Base-by-base conservation (phyloP, 2,797 vertebrate genomes). In the Lithobates sylvaticus region DNA sequence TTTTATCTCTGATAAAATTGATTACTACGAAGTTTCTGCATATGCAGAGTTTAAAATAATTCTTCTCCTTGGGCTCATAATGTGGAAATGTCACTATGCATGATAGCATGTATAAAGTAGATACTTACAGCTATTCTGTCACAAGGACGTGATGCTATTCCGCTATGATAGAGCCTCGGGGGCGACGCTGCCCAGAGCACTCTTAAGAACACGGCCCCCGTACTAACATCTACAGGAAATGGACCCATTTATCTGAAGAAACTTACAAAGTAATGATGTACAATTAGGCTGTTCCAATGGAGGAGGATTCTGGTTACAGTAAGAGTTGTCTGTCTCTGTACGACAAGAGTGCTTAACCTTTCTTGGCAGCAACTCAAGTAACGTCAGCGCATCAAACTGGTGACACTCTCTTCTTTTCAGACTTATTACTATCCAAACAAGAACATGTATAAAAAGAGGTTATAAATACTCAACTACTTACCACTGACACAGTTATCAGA, bases 1-100 rank as follows among this genome's bases (percentile, higher is more conserved):
- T 89, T 32, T 83, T 89, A 89, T 12, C n/a, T 32, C 7, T 21
- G 88, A 88, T 34, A 71, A 89, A 94, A 92, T 86, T 90, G 89
- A 93, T 90, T 88, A 80, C 69, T 80, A 72, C 83, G 85, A 91
- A 88, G 87, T 88, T 92, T 88, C 88, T 90, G 83, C 74, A 89
- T 86, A 73, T 75, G 84, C 64, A 90, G 58, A 90, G 64, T 91
- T 84, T 90, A 83, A 90, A 90, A 90, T 89, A 89, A 90, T 90
- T 90, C 81, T 86, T 5, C 85, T 91, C 91, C 90, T 90, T 77
- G 0, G 86, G 86, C 81, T 91, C 90, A 88, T 88, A 89, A 88
- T 76, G 87, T 0, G 83, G 87, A 90, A 69, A 89, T 89, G 89
- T 91, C 5, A 0, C 58, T 74, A 29, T 2, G 27, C 75, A 68